Conservation (phyloP, 2,113 vertebrate genomes). For the Tupaia tana region DNA sequence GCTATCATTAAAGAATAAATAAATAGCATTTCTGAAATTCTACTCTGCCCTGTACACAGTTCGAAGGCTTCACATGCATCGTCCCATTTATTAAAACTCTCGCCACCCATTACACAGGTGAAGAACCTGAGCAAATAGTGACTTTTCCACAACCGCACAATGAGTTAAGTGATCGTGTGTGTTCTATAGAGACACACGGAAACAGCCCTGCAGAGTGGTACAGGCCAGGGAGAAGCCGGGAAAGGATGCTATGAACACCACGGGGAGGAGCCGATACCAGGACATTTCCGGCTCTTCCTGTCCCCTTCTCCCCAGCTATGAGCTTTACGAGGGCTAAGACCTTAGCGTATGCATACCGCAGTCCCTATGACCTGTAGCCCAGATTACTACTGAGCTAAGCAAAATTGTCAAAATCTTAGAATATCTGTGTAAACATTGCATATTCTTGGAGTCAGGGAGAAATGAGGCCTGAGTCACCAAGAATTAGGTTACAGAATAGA, state of each 20-base stretch:
- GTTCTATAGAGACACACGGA: neutral
- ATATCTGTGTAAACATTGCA: neutral
- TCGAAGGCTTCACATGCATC: neutral
- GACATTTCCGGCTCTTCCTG: neutral
- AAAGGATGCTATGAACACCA: neutral
- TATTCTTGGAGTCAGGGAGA: neutral
- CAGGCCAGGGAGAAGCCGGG: neutral
- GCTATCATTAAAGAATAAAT: neutral
- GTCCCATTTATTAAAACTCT: neutral
- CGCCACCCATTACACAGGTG: neutral
- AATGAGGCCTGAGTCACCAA: neutral
- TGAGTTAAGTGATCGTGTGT: neutral
- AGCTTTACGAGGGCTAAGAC: neutral
- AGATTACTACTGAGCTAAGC: neutral
- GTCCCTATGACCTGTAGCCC: neutral
- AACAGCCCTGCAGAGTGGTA: neutral
- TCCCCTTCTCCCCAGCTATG: neutral
- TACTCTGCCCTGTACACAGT: neutral
- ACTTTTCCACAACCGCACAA: neutral
- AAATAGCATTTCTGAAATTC: neutral
- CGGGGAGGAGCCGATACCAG: neutral
- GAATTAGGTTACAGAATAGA: neutral
- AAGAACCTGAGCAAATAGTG: neutral
- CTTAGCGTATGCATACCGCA: neutral
- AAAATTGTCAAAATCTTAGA: conserved; percentile 18